Base-by-base conservation (phyloP, 2,888 invertebrate species). In the Acanthosepion pharaonis region DNA sequence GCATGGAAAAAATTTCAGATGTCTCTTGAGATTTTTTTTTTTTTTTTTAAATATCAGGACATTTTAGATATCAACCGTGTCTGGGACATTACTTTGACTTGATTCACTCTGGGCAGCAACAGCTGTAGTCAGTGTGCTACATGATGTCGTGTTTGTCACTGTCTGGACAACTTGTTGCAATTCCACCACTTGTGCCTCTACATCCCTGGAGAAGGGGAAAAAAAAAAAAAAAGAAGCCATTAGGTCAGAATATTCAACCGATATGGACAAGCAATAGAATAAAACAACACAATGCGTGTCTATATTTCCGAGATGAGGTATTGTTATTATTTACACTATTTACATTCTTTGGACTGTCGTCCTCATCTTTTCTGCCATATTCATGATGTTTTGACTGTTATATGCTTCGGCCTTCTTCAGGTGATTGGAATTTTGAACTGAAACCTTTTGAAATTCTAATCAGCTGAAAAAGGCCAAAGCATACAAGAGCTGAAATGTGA, bases 101-200 rank as follows among this genome's bases (percentile, higher is more conserved):
- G 23, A 51, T 93, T 28, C 93, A 11, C 51, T 51, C 9, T 91
- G 48, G 33, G 51, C 78, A 28, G 94, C 91, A 91, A 93, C 25
- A 55, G 93, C 94, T 15, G 94, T 94, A 0, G 51, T 59, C 49
- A 55, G 64, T 23, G 93, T 92, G 49, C 20, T 42, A 25, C 55
- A 48, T 23, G 93, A 49, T 25, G 93, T 78, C 51, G 96, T 96
- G 95, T 96, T 96, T 91, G 96, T 96, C 55, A 97, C 96, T 33
- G 97, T 97, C 94, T 96, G 96, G 92, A 97, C 97, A 20, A 97
- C 97, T 94, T 97, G 96, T 53, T 96, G 95, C 94, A 97, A 95
- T 93, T 97, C 97, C 93, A 96, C 95, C 18, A 97, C 97, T 94
- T 97, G 97, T 55, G 96, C 96, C 95, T 97, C 97, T 94, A 97